Evolutionary conservation across 2,797 vertebrate species (phyloP).

Genomic region (Enoplosus armatus): DNA sequence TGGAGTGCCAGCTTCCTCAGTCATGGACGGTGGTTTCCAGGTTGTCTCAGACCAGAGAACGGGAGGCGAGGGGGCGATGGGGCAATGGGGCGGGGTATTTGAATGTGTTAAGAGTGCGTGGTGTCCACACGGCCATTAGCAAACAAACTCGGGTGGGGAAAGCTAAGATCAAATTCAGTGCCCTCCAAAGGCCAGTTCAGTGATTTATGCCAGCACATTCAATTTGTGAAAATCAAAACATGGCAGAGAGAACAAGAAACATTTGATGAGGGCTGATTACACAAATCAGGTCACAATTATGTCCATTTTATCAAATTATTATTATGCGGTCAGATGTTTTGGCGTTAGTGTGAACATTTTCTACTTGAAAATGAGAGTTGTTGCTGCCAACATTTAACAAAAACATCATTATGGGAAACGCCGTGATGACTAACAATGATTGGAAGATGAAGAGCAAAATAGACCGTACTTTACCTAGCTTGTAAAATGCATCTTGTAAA

Average conservation of each 20-base stretch:
- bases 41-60: constrained; percentile 57
- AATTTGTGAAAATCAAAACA: constrained; percentile 25
- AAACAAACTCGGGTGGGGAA: constrained; percentile 62
- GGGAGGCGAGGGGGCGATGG: constrained; percentile 13
- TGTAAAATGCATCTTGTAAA: neutral
- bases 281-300: neutral
- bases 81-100: constrained; percentile 19
- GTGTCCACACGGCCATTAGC: constrained; percentile 61
- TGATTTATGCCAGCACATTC: constrained; percentile 51
- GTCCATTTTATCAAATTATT: neutral
- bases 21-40: constrained; percentile 70
- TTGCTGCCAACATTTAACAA: neutral
- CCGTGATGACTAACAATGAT: neutral
- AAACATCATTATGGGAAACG: neutral
- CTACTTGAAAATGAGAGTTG: no score
- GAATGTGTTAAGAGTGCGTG: constrained; percentile 65
- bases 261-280: constrained; percentile 2
- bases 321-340: constrained; percentile 6
- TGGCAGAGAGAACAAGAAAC: neutral
- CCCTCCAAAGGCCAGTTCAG: constrained; percentile 32
- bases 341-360: neutral
- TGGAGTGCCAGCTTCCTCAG: constrained; percentile 73
- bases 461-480: neutral
- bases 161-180: constrained; percentile 57
- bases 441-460: neutral